Base-by-base conservation (phyloP, 2,797 vertebrate genomes). In the Sus cebifrons region DNA sequence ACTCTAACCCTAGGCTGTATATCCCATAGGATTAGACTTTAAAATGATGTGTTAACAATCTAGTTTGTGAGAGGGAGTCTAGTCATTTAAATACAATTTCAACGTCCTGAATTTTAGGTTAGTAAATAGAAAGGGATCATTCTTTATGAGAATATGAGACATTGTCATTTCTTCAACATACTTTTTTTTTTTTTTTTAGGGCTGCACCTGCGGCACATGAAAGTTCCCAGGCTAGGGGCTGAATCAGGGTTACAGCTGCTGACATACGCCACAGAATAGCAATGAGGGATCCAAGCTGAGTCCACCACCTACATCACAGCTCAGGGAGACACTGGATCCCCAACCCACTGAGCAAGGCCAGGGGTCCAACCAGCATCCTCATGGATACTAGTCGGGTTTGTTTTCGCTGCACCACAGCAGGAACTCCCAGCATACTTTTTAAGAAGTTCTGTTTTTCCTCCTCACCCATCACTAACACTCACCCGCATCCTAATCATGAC, bases 101-200 rank as follows among this genome's bases (percentile, higher is more conserved):
- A 79, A 27, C 73, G 78, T 83, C 40, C 85, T 79, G 36, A 65
- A 36, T 78, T 91, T 79, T 74, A 27, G 58, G 36, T 86, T 85
- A 74, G 29, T 32, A 74, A 54, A 15, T 27, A 67, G 74, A 74
- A 73, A 90, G 74, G n/a, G 20, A 36, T 65, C n/a, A 7, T 40
- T 67, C 29, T 96, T 81, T 74, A 74, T 49, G 32, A 67, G n/a
- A 78, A 25, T 74, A 74, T 49, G 32, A 67, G n/a, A 78, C 29
- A 73, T 52, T 0, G 0, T 79, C 49, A 32, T 85, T 88, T 96
- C 49, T 73, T 92, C 12, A 54, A 21, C 4, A 3, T 32, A 25
- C 27, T 52, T 79, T 92, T 78, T 54, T 49, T 49, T 49, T 49
- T 49, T 49, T 49, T 49, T 49, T 49, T 49, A 49, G 6, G 44